Conservation (phyloP, 2,113 vertebrate genomes). For the Noturus placidus region DNA sequence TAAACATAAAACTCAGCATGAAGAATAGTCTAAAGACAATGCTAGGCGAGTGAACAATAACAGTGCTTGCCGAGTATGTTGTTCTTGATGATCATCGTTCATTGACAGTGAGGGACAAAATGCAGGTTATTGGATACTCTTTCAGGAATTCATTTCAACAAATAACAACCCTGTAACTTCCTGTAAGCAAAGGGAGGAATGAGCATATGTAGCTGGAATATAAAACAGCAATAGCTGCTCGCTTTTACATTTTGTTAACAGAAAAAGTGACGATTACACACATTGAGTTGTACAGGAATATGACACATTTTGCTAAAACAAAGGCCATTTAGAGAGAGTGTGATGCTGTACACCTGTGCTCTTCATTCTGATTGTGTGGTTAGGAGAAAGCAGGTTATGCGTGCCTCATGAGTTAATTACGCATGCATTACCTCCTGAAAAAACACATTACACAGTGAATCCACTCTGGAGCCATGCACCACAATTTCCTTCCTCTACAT, state of each 20-base stretch:
- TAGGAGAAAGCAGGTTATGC: conserved; percentile 12
- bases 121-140: neutral
- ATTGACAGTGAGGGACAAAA: neutral
- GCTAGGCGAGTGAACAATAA: neutral
- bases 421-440: conserved; percentile 24
- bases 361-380: conserved; percentile 2
- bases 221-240: neutral
- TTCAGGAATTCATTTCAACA: neutral
- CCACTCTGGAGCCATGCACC: neutral
- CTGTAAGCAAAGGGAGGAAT: neutral
- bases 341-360: neutral
- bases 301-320: neutral
- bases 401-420: conserved; percentile 27
- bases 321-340: neutral
- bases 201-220: neutral
- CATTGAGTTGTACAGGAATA: neutral
- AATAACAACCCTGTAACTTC: neutral
- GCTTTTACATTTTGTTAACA: neutral
- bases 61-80: neutral
- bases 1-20: neutral
- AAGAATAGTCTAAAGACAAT: neutral
- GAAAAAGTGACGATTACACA: neutral
- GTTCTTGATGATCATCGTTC: neutral
- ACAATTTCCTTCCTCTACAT: neutral
- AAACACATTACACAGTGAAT: conserved; percentile 17